These are phyloP conservation scores for Alexandromys oeconomus DNA, from an alignment of 2,797 vertebrate species.

Conservation along the genomic window DNA sequence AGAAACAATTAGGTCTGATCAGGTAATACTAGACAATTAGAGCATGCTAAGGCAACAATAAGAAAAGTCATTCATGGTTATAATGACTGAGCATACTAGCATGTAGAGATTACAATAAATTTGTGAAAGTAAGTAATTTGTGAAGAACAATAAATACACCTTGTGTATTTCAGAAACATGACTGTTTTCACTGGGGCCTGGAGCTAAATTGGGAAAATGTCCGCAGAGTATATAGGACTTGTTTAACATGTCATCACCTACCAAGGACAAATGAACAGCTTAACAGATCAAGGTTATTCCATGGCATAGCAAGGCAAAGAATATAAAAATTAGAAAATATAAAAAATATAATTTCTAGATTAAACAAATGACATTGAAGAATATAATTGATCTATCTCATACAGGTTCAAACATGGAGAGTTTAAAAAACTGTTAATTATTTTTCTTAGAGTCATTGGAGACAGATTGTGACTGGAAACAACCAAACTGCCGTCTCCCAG, in stretches of 20 bases:
- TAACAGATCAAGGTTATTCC: not conserved
- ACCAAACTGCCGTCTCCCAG: too few relatives aligned
- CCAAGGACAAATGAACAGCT: not conserved
- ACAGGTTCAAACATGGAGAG: not conserved
- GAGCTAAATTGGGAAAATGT: not conserved
- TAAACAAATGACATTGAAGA: not conserved
- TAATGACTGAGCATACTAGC: not conserved
- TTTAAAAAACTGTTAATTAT: not conserved
- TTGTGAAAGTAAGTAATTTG: not conserved
- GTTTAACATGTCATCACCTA: not conserved
- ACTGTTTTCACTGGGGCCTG: not conserved
- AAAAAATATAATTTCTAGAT: rapidly evolving
- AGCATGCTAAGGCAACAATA: not conserved
- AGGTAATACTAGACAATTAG: not conserved
- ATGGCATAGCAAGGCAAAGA: not conserved
- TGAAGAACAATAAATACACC: rapidly evolving
- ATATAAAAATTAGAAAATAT: not conserved
- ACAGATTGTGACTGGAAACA: not conserved
- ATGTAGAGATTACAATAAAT: not conserved
- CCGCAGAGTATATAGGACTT: not conserved
- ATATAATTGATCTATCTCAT: too few relatives aligned
- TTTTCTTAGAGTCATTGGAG: not conserved
- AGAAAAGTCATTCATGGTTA: not conserved
- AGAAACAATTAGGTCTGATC: not conserved
- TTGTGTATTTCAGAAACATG: not conserved